Evolutionary conservation across 1,140 invertebrate species (phyloP).

Genomic region (Proales similis): DNA sequence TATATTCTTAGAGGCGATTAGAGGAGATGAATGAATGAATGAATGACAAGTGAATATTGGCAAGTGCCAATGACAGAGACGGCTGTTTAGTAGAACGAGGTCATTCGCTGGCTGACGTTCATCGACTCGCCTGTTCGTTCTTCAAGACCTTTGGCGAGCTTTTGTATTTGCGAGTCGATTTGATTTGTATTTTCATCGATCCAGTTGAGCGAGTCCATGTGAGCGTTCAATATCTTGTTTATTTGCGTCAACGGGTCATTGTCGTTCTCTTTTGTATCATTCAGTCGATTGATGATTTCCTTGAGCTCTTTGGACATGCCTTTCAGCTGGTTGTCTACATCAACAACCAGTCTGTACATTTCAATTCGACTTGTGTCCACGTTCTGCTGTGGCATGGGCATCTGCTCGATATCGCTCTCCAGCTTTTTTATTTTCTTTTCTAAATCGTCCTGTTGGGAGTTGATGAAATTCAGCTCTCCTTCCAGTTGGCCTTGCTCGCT

Average conservation of each 20-base stretch:
- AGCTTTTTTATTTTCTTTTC: constrained; percentile 75
- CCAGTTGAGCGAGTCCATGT: constrained; percentile 39
- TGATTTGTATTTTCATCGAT: constrained; percentile 59
- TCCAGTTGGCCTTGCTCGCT: constrained; percentile 79
- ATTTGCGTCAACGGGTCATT: constrained; percentile 38
- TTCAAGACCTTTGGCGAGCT: no score
- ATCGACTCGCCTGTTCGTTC: no score
- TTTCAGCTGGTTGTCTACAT: constrained; percentile 37
- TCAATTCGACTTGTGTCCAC: constrained; percentile 35
- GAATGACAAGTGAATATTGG: not conserved
- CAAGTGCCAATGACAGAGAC: no score
- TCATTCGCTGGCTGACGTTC: no score
- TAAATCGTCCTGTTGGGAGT: constrained; percentile 81
- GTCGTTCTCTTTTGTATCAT: constrained; percentile 34
- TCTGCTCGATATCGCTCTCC: constrained; percentile 63
- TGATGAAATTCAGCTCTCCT: constrained; percentile 85
- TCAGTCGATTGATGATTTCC: constrained; percentile 28
- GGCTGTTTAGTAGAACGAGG: no score
- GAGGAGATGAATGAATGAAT: not conserved
- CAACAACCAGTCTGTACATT: constrained; percentile 35
- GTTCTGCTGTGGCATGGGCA: constrained; percentile 48
- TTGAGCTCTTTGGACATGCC: constrained; percentile 18
- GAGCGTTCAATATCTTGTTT: constrained; percentile 38
- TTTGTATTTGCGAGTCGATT: no score
- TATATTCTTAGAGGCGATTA: not conserved